Percentiles rank a stretch among this genome's conserved stretches.
Conservation (phyloP, 2,888 invertebrate species). For the Lagria hirta region DNA sequence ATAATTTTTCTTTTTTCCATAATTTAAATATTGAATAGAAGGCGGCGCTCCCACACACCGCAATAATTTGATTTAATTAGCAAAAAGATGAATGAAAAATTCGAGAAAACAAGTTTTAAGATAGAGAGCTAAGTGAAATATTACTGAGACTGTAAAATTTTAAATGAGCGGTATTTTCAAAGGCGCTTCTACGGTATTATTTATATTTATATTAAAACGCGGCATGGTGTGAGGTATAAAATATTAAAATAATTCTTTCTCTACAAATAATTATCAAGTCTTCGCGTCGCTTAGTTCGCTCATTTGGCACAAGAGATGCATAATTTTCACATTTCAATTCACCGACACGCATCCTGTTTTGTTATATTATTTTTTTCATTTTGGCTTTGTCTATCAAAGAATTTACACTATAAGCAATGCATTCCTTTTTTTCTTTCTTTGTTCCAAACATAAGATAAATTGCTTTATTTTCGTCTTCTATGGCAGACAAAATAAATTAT, state of each 20-base stretch:
- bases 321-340: slow-evolving; percentile 52
- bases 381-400: slow-evolving; percentile 16
- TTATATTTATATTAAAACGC: slow-evolving; percentile 41
- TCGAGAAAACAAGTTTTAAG: background rate
- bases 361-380: slow-evolving; percentile 27
- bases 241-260: slow-evolving; percentile 46
- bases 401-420: slow-evolving; percentile 5
- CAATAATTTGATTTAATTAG: slow-evolving; percentile 9
- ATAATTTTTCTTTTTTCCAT: too few relatives aligned
- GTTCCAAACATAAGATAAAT: slow-evolving; percentile 29
- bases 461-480: slow-evolving; percentile 32
- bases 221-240: slow-evolving; percentile 45
- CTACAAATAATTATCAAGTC: slow-evolving; percentile 49
- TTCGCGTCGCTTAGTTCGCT: slow-evolving; percentile 39
- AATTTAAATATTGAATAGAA: too few relatives aligned
- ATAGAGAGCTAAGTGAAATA: slow-evolving; percentile 3
- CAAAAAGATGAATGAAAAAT: too few relatives aligned
- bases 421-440: slow-evolving; percentile 6
- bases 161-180: slow-evolving; percentile 16
- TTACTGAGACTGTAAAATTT: slow-evolving; percentile 7
- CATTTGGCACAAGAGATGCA: slow-evolving; percentile 47
- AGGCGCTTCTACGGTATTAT: slow-evolving; percentile 33
- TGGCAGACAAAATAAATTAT: too few relatives aligned
- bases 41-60: slow-evolving; percentile 5
- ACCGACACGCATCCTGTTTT: slow-evolving; percentile 45